Conservation (phyloP, 2,113 vertebrate genomes). For the Thomomys bottae region DNA sequence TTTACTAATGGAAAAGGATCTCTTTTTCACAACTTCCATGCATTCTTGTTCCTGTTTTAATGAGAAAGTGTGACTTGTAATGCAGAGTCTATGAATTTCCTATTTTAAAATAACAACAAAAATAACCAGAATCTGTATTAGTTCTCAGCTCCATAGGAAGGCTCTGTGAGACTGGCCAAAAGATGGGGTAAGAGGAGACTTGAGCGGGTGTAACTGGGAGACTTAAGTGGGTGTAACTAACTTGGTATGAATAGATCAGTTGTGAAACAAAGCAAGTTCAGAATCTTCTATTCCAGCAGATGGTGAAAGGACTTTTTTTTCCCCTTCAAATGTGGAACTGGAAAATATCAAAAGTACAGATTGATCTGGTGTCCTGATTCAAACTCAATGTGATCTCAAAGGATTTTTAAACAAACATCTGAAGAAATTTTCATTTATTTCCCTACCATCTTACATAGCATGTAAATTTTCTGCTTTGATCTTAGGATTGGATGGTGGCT, state of each 20-base stretch:
- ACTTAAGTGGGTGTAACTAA: conserved; percentile 63
- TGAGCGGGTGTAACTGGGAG: conserved; percentile 55
- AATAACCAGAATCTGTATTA: not conserved
- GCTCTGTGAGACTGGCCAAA: conserved; percentile 18
- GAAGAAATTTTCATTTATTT: conserved; percentile 50
- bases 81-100: not conserved
- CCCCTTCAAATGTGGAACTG: conserved; percentile 33
- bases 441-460: conserved; percentile 26
- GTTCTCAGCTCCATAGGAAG: conserved; percentile 26
- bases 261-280: conserved; percentile 57
- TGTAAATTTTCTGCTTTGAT: conserved; percentile 49
- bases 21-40: conserved; percentile 67
- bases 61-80: conserved; percentile 34
- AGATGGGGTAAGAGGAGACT: not conserved
- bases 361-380: conserved; percentile 52
- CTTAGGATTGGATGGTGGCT: conserved; percentile 5
- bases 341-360: conserved; percentile 71
- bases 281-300: conserved; percentile 43
- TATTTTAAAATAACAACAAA: not conserved
- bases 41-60: conserved; percentile 58
- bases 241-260: conserved; percentile 62
- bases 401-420: conserved; percentile 63
- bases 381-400: conserved; percentile 47
- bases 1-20: conserved; percentile 70
- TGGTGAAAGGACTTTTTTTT: conserved; percentile 57